Conservation (phyloP, 2,797 vertebrate species). For the Helicolenus hilgendorfi region DNA sequence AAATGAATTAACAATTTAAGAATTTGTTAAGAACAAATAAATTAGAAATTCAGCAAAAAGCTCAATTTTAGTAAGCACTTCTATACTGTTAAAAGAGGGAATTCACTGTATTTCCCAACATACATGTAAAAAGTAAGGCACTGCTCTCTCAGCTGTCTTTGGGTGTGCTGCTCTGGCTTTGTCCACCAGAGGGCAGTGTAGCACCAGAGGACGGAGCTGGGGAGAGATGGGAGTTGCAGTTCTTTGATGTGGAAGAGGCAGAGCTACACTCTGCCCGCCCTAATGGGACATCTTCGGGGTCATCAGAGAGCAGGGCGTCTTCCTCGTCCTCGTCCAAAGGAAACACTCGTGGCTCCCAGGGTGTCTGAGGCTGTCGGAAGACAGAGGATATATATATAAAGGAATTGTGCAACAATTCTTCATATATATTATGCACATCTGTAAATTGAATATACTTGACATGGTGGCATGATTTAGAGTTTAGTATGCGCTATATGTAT, state of each 20-base stretch:
- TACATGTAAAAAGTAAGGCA: slow-evolving; percentile 5
- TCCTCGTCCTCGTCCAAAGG: slow-evolving; percentile 61
- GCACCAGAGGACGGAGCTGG: slow-evolving; percentile 13
- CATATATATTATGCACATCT: background rate
- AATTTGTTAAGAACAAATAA: background rate
- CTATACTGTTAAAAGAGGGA: background rate
- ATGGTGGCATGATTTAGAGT: background rate
- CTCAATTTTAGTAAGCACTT: background rate
- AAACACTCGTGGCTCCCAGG: slow-evolving; percentile 74
- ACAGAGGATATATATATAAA: background rate
- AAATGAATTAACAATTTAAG: background rate
- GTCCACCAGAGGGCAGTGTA: slow-evolving; percentile 70
- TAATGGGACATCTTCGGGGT: background rate
- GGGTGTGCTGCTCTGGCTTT: slow-evolving; percentile 4
- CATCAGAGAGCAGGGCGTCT: slow-evolving; percentile 30
- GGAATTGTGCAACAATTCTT: background rate
- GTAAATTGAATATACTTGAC: background rate
- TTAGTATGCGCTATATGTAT: background rate
- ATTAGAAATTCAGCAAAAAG: background rate
- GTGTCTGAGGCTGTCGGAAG: slow-evolving; percentile 46
- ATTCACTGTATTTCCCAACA: background rate
- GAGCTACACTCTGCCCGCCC: background rate
- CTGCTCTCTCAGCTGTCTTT: slow-evolving; percentile 30
- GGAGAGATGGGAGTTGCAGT: slow-evolving; percentile 28
- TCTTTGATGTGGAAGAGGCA: slow-evolving; percentile 20